phyloP scores from a whole-genome alignment of 1,140 invertebrate genomes.

The Mya arenaria region DNA sequence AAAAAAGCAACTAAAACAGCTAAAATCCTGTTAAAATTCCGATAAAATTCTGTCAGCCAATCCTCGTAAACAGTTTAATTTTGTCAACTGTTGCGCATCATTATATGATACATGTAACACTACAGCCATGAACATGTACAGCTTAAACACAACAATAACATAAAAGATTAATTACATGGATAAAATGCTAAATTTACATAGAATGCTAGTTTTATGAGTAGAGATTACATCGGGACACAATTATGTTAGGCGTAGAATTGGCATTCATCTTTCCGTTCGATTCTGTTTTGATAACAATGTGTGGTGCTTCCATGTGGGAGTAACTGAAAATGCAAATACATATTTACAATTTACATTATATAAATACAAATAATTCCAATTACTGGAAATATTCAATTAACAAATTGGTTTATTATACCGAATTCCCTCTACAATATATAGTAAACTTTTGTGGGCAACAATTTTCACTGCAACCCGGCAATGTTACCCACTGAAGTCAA shows the following conservation, averaged over 20 bases:
- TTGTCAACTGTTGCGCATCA: background rate
- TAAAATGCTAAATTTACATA: background rate
- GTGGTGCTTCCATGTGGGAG: conserved; percentile 65
- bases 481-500: no score
- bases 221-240: conserved; percentile 1
- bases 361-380: background rate
- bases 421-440: background rate
- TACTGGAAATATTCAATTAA: background rate
- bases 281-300: conserved; percentile 67
- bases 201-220: background rate
- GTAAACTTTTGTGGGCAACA: background rate
- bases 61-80: background rate
- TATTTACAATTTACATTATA: background rate
- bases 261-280: conserved; percentile 67
- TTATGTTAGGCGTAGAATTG: background rate
- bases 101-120: background rate
- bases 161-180: background rate
- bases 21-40: no score
- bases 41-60: no score
- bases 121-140: background rate
- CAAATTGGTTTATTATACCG: no score
- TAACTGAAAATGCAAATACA: conserved; percentile 15
- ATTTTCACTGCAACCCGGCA: background rate
- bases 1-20: no score
- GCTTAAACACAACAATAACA: background rate